Evolutionary conservation across 2,797 vertebrate species (phyloP), one percentile per base, ranked within the genome.

Genomic region (Threskiornis aethiopicus): DNA sequence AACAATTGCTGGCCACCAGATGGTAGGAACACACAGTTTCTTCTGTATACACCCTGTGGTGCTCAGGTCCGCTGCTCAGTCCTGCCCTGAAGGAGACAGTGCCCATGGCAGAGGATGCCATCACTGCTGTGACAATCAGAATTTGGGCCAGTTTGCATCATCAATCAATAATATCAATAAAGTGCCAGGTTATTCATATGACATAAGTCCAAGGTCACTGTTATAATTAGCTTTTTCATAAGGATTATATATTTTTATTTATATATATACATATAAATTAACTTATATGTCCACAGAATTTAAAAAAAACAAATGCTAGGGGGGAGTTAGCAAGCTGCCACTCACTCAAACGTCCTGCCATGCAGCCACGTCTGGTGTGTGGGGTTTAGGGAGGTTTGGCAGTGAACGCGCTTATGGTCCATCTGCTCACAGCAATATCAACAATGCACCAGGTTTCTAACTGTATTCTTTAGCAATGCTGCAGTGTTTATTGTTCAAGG

Each of bases 361-460:
- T 49, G 78, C 83, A 96, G 90, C 65, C 91, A 82, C 2, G 54
- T 72, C 89, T 95, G 87, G 62, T 11, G 46, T 17, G 46, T 2
- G 52, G 35, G 39, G 61, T 49, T 89, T 71, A 10, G 52, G 73
- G 58, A 94, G 73, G 47, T 77, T 96, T 97, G 95, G 97, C 95
- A 96, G 76, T 2, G n/a, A 69, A 6, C 2, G 46, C 2, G 8
- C 75, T 85, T 55, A 71, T 0, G 0, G 83, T 83, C 96, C 97
- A 96, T 97, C 96, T 97, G 97, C 92, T 97, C 92, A 85, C 92
- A 96, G 84, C 73, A 91, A 49, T 81, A 94, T 20, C 83, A 83
- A 71, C 89, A 84, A 41, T 3, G 44, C 3, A 11, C 96, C 96
- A 96, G 90, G 73, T 84, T 96, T 96, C 87, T 95, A 93, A 95